Conservation (phyloP, 2,797 vertebrate genomes). For the Huso huso region DNA sequence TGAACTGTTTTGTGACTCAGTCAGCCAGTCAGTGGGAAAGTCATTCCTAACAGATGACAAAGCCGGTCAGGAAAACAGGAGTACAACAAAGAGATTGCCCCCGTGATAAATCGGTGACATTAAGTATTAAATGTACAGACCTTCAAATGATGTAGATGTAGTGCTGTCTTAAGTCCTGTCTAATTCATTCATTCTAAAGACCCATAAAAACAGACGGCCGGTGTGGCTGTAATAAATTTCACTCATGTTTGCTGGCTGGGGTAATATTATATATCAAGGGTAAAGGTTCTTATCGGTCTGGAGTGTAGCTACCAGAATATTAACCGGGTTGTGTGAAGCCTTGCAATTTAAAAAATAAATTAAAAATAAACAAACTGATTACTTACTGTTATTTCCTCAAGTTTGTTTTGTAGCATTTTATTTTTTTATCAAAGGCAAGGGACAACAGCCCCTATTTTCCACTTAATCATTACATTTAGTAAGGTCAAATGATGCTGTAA, state of each 20-base stretch:
- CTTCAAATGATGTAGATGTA: slow-evolving; percentile 37
- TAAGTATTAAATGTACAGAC: slow-evolving; percentile 19
- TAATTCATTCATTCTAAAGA: slow-evolving; percentile 32
- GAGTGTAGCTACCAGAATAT: slow-evolving; percentile 28
- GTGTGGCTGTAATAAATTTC: slow-evolving; percentile 29
- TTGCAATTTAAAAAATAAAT: slow-evolving; percentile 9
- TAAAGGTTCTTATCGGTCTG: slow-evolving; percentile 25
- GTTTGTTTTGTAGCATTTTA: slow-evolving; percentile 26
- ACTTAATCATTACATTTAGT: not conserved
- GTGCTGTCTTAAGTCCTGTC: slow-evolving; percentile 33
- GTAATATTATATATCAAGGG: slow-evolving; percentile 25
- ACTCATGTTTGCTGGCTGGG: slow-evolving; percentile 33
- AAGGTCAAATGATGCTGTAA: no score
- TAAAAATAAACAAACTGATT: not conserved
- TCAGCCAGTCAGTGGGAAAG: no score
- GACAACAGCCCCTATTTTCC: slow-evolving; percentile 22
- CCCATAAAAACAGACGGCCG: slow-evolving; percentile 43
- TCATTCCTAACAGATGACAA: no score
- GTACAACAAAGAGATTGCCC: no score
- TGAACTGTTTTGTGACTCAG: no score
- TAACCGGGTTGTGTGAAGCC: slow-evolving; percentile 30
- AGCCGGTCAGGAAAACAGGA: no score
- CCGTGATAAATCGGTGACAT: no score
- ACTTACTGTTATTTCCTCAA: slow-evolving; percentile 3
- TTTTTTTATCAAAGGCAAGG: slow-evolving; percentile 16